A percentile compares a stretch with the other conserved stretches of the same genome.
Conservation (phyloP, 1,140 invertebrate genomes). For the Helicorthomorpha holstii region DNA sequence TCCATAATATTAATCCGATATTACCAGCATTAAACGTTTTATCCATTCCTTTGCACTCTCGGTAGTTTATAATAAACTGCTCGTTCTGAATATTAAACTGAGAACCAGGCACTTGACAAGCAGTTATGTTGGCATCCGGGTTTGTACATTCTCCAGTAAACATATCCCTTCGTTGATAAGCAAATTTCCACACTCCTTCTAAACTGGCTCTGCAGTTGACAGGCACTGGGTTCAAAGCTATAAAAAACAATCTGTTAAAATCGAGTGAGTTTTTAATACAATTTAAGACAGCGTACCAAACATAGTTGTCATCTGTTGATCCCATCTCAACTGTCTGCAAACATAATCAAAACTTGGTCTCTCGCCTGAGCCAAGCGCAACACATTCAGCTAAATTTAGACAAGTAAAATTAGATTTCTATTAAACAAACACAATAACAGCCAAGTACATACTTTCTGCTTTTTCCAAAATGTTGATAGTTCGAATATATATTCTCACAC, state of each 20-base stretch:
- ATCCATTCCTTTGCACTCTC: constrained; percentile 61
- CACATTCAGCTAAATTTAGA: constrained; percentile 44
- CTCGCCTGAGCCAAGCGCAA: constrained; percentile 39
- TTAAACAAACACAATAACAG: constrained; percentile 1
- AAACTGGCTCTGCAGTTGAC: constrained; percentile 81
- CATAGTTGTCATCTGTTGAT: constrained; percentile 66
- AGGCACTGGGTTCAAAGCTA: constrained; percentile 69
- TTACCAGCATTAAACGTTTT: constrained; percentile 72
- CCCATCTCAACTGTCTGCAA: constrained; percentile 47
- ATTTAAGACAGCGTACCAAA: constrained; percentile 31
- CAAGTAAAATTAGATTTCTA: not conserved
- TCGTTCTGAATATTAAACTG: constrained; percentile 93
- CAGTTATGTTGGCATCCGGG: constrained; percentile 71
- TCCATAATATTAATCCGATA: constrained; percentile 13
- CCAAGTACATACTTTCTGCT: constrained; percentile 50
- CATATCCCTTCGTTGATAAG: constrained; percentile 43
- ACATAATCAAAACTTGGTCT: constrained; percentile 55
- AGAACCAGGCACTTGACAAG: constrained; percentile 88
- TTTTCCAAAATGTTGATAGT: constrained; percentile 83
- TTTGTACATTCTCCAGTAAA: constrained; percentile 80
- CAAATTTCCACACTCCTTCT: constrained; percentile 89
- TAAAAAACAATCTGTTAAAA: constrained; percentile 7
- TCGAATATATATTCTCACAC: constrained; percentile 63
- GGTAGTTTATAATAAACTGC: constrained; percentile 90
- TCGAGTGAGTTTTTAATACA: not conserved